These are phyloP conservation scores for Mico argentatus DNA, from an alignment of 2,797 vertebrate genomes.

Conservation along the genomic window DNA sequence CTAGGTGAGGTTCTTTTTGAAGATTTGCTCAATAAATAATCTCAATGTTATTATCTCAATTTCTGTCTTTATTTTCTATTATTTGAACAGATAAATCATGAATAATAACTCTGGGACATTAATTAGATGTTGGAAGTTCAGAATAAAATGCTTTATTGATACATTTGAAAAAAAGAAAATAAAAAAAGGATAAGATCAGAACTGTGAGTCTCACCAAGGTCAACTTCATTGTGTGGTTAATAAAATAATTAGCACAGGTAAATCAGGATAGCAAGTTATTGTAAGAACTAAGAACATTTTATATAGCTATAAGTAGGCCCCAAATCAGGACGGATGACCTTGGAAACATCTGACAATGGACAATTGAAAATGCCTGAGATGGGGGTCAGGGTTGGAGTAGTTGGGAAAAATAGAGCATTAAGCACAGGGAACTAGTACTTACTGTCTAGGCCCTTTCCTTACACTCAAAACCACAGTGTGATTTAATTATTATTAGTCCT, in stretches of 20 bases:
- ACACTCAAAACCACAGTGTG: background rate
- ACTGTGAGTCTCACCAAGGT: background rate
- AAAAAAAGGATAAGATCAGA: background rate
- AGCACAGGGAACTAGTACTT: background rate
- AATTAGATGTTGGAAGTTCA: slow-evolving; percentile 9
- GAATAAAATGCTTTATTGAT: background rate
- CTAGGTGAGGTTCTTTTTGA: background rate
- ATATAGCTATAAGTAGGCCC: background rate
- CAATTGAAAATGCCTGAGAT: background rate
- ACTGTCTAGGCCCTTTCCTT: background rate
- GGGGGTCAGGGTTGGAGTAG: background rate
- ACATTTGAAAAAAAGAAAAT: background rate
- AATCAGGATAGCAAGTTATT: background rate
- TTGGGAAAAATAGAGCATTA: background rate
- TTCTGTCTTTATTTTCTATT: slow-evolving; percentile 21
- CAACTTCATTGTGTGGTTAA: background rate
- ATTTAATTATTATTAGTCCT: background rate
- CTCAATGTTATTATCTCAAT: background rate
- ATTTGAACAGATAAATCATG: background rate
- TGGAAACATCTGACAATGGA: background rate
- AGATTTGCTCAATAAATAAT: background rate
- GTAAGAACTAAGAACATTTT: background rate
- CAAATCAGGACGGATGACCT: background rate
- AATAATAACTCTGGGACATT: background rate
- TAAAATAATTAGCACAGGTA: background rate